These are phyloP conservation scores for Congeria kusceri DNA, from an alignment of 2,888 invertebrate genomes.

Conservation along the genomic window DNA sequence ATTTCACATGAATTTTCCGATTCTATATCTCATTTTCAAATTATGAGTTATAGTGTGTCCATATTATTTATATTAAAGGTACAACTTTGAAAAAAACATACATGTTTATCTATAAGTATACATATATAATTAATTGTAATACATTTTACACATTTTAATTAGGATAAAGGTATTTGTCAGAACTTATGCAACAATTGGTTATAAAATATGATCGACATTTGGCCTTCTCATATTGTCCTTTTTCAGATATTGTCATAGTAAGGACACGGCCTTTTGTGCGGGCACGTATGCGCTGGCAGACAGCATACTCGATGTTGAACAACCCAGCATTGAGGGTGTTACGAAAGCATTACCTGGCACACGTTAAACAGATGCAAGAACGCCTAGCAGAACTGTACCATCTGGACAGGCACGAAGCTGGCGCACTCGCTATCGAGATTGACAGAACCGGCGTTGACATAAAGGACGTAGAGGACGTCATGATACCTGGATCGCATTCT, in stretches of 20 bases:
- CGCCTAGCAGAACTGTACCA: constrained; percentile 20
- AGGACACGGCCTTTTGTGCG: constrained; percentile 4
- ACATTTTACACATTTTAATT: too few relatives aligned
- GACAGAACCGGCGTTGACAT: not conserved
- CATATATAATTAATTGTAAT: too few relatives aligned
- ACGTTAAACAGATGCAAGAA: constrained; percentile 42
- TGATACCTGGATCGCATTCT: not conserved
- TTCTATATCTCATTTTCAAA: too few relatives aligned
- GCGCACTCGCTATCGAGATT: not conserved
- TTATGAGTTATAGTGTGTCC: too few relatives aligned
- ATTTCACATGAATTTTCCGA: too few relatives aligned
- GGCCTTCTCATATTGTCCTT: too few relatives aligned
- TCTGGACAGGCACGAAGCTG: not conserved
- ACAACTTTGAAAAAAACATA: too few relatives aligned
- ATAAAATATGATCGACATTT: too few relatives aligned
- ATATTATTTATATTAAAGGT: too few relatives aligned
- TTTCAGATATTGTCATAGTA: not conserved
- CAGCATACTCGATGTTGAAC: constrained; percentile 51
- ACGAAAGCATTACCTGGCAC: constrained; percentile 45
- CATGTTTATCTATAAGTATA: too few relatives aligned
- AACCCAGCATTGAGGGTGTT: constrained; percentile 53
- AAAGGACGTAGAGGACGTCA: not conserved
- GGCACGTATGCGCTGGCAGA: constrained; percentile 48
- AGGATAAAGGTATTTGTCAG: too few relatives aligned
- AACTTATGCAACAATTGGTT: too few relatives aligned